Base-by-base conservation (phyloP, 2,797 vertebrate species). In the Lepus oiostolus region DNA sequence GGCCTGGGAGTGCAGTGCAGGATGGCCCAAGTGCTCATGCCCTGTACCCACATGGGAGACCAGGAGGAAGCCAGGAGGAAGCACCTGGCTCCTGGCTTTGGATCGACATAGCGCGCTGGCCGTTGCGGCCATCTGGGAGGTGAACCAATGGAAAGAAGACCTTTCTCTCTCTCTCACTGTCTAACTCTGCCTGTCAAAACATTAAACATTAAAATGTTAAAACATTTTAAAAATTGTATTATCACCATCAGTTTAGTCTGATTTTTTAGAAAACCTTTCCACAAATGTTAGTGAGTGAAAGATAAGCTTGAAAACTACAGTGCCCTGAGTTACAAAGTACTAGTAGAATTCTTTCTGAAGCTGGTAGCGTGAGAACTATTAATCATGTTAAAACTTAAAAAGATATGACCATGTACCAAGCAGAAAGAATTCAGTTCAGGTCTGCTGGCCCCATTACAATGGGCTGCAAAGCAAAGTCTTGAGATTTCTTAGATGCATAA, bases 401-500 rank as follows among this genome's bases (percentile, higher is more conserved):
- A 97, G 70, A 79, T 93, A 96, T 84, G 97, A 97, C 95, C 86
- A 96, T 93, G 58, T 97, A 93, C 17, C 75, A 71, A 96, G 95
- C 95, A 97, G 94, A 98, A 98, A 96, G 97, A 98, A 97, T 97
- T 98, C 96, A 94, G 85, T 97, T 98, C 96, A 95, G 88, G 96
- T 97, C 93, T 98, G 96, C 65, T 96, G 96, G 96, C 72, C 95
- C 96, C 97, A 98, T 97, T 96, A 94, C 95, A 98, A 96, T 97
- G 97, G 95, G 95, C 97, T 96, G 96, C 98, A 96, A 94, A 98
- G 96, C 95, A 98, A 98, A 98, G 96, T 92, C 96, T 95, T 97
- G 94, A 97, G 95, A 97, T 97, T 98, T 98, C 98, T 97, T 95
- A 97, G 97, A 96, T 97, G 97, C 30, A 35, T 97, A 98, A 98